These are phyloP conservation scores for Athalia rosae DNA, from an alignment of 2,888 invertebrate species.

Conservation along the genomic window DNA sequence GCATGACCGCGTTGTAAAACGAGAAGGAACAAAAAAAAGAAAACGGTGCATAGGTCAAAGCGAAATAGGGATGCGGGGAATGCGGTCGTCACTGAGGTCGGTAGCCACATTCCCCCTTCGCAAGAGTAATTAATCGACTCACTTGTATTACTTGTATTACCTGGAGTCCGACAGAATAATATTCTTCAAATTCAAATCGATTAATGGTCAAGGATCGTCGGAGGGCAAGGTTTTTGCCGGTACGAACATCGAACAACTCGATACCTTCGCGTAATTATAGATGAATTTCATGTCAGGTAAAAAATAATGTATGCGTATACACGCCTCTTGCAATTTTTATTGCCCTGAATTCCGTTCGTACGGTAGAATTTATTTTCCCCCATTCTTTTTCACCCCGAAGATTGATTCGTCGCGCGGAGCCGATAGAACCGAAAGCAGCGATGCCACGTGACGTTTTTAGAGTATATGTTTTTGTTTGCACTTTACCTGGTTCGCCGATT, in stretches of 20 bases:
- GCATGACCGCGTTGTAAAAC: too few relatives aligned
- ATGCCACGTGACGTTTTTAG: background rate
- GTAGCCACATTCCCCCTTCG: constrained; percentile 49
- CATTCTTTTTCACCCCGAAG: background rate
- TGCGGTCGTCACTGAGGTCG: constrained; percentile 47
- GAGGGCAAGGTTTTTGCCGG: background rate
- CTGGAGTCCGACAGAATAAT: too few relatives aligned
- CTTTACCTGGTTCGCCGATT: constrained; percentile 59
- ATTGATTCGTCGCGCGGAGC: constrained; percentile 21
- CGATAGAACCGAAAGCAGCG: constrained; percentile 17
- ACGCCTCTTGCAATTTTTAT: too few relatives aligned
- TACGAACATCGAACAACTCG: background rate
- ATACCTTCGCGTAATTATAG: background rate
- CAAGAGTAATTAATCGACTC: constrained; percentile 55
- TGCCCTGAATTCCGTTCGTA: too few relatives aligned
- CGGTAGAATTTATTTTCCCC: background rate
- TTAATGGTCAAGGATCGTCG: background rate
- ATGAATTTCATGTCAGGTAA: too few relatives aligned
- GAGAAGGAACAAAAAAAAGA: background rate
- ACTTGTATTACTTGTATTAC: too few relatives aligned
- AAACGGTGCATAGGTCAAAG: constrained; percentile 35
- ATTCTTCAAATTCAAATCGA: constrained; percentile 40
- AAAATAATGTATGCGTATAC: too few relatives aligned
- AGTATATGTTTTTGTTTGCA: constrained; percentile 57
- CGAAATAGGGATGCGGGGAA: constrained; percentile 27